phyloP scores from a whole-genome alignment of 1,140 invertebrate species.

The Papilio polytes region DNA sequence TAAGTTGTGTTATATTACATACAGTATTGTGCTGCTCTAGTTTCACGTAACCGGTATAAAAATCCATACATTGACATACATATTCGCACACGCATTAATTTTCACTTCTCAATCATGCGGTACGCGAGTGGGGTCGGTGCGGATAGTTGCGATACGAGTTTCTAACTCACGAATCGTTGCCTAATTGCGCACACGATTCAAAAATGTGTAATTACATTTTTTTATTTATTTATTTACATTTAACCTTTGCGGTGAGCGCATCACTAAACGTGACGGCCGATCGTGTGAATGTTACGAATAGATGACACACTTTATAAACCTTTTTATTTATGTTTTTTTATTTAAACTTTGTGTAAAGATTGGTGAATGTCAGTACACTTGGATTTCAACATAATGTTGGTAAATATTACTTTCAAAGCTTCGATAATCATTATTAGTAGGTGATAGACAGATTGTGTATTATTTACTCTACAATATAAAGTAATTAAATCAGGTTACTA shows the following conservation, averaged over 20 bases:
- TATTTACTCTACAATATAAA: not conserved
- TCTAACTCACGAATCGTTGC: conserved; percentile 35
- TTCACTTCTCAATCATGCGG: conserved; percentile 22
- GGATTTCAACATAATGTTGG: not conserved
- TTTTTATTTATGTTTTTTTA: conserved; percentile 5
- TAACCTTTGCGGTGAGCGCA: conserved; percentile 20
- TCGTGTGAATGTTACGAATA: conserved; percentile 27
- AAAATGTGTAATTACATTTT: conserved; percentile 35
- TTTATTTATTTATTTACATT: conserved; percentile 32
- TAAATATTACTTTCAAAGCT: not conserved
- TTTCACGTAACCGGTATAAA: conserved; percentile 13
- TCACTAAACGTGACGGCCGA: conserved; percentile 31
- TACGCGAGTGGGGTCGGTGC: not conserved
- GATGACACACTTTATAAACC: conserved; percentile 21
- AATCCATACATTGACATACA: conserved; percentile 28
- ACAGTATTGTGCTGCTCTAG: not conserved
- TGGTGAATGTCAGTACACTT: not conserved
- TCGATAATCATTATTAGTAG: not conserved
- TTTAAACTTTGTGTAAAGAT: not conserved
- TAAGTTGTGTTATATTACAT: not conserved
- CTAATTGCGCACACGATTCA: conserved; percentile 36
- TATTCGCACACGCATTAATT: conserved; percentile 18
- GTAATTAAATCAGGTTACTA: not conserved
- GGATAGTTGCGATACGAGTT: conserved; percentile 36
- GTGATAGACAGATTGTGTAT: not conserved